A percentile compares a stretch with the other conserved stretches of the same genome.
phyloP scores from a whole-genome alignment of 2,797 vertebrate genomes.

The Sebastes hubbsi region DNA sequence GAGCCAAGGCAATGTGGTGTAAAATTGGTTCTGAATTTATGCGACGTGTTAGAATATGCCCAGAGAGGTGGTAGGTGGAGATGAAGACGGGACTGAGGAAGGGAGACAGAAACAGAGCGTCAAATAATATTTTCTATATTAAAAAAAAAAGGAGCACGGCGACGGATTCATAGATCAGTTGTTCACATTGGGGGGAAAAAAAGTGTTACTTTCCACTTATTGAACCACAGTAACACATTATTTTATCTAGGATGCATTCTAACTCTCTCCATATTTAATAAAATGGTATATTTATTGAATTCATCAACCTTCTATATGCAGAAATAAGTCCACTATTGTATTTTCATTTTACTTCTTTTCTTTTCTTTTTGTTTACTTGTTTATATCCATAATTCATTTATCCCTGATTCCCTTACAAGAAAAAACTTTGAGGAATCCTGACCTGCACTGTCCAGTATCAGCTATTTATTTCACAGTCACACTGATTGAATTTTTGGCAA shows the following conservation, averaged over 20 bases:
- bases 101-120: not conserved
- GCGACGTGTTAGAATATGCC: slow-evolving; percentile 59
- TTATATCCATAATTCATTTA: no score
- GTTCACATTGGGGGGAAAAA: not conserved
- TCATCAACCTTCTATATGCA: not conserved
- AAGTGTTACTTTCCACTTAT: not conserved
- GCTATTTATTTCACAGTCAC: no score
- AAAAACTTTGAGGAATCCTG: no score
- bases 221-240: not conserved
- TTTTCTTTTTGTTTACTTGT: no score
- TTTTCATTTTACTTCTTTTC: not conserved
- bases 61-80: slow-evolving; percentile 38
- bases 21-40: slow-evolving; percentile 79
- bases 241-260: not conserved
- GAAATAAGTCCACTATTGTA: not conserved
- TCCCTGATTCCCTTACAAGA: no score
- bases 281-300: not conserved
- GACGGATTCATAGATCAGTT: not conserved
- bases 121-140: not conserved
- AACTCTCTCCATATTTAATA: not conserved
- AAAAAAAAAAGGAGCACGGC: not conserved
- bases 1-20: slow-evolving; percentile 71
- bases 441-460: no score
- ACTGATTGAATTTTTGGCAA: no score
- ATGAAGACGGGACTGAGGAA: slow-evolving; percentile 9